Percentiles rank a stretch among this genome's conserved stretches.
phyloP scores from a whole-genome alignment of 2,113 vertebrate species.

The Saimiri boliviensis region DNA sequence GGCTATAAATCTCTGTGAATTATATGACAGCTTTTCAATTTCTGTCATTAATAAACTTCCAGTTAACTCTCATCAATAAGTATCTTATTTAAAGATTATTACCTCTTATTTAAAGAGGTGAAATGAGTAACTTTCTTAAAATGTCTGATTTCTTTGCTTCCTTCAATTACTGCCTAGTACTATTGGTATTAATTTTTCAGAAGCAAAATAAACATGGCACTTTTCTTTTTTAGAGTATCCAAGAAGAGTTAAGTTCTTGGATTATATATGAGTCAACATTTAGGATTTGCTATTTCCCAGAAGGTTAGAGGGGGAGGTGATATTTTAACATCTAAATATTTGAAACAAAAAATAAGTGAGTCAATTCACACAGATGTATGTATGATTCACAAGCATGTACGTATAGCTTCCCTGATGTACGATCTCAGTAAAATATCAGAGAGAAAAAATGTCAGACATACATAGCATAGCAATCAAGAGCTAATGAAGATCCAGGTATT shows the following conservation, averaged over 20 bases:
- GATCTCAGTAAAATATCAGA: conserved; percentile 87
- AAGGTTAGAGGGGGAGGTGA: conserved; percentile 51
- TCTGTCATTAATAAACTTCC: conserved; percentile 73
- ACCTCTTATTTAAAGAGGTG: not conserved
- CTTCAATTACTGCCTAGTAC: conserved; percentile 62
- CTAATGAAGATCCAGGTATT: conserved; percentile 95
- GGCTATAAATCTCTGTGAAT: not conserved
- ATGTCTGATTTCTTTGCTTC: not conserved
- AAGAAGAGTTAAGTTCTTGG: conserved; percentile 75
- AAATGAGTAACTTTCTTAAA: not conserved
- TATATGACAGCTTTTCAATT: conserved; percentile 54
- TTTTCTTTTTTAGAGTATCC: conserved; percentile 69
- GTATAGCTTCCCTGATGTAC: conserved; percentile 75
- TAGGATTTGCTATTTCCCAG: conserved; percentile 64
- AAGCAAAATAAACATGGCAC: conserved; percentile 80
- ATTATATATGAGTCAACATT: conserved; percentile 75
- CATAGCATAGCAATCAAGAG: conserved; percentile 91
- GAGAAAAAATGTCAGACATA: conserved; percentile 88
- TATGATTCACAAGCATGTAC: conserved; percentile 16
- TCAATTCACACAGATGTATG: conserved; percentile 44
- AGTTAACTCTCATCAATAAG: conserved; percentile 64
- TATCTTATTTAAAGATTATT: conserved; percentile 71
- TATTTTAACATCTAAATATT: conserved; percentile 62
- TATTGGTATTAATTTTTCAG: conserved; percentile 78
- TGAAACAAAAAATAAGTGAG: conserved; percentile 54